Base-by-base conservation (phyloP, 2,113 vertebrate species). In the Phylloscopus whistleri region DNA sequence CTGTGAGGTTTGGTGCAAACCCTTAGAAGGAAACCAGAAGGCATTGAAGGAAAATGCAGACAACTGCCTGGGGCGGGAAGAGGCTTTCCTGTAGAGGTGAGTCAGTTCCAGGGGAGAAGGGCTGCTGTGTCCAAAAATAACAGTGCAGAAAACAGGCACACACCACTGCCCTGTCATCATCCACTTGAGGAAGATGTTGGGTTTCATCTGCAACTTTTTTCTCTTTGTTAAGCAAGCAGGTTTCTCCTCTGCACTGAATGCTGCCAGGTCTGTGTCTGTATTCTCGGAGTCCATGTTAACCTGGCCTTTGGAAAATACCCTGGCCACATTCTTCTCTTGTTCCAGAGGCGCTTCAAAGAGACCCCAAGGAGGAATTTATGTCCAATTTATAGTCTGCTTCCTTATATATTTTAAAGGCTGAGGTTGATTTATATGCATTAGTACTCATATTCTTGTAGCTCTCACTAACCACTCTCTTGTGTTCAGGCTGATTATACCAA, bases 71-170 rank as follows among this genome's bases (percentile, higher is more conserved):
- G 15, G 11, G 63, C 9, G 48, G 73, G 37, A 72, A 87, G 44
- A 94, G 33, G 66, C 53, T 87, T 97, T 95, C 91, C 91, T 95
- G 89, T 31, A 83, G 93, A 91, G 78, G 70, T 96, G 94, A 96
- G 91, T 95, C 91, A 95, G 94, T 87, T 96, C 87, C 89, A 95
- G 84, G 33, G n/a, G 21, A 90, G 64, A 85, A 94, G 62, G 41
- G 69, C 0, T 0, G 13, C 52, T 75, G 44, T 6, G 1, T 79
- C 70, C 75, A 80, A 91, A 94, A 95, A 87, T 78, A 87, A 73
- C 52, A 68, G 26, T 1, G 0, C 39, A 87, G 81, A 86, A 81
- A 72, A 80, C 43, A 89, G 48, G 30, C 30, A 66, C 44, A 67
- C 2, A 1, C 23, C 2, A 4, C 18, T 70, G 30, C 2, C 5